Percentiles rank a stretch among this genome's conserved stretches.
Conservation (phyloP, 2,113 vertebrate species). For the Solea senegalensis region DNA sequence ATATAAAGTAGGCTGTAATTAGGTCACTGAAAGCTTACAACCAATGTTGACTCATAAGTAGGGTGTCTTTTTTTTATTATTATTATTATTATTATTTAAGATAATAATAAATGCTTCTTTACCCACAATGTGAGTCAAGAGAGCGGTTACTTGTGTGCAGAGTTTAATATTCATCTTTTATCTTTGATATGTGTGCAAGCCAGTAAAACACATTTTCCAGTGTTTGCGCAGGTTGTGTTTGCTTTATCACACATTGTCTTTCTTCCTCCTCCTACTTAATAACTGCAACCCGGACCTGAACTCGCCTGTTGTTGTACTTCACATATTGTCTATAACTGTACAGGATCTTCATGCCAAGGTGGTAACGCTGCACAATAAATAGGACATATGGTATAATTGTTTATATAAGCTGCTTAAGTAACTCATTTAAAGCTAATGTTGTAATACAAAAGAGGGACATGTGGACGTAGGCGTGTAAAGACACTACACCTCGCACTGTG, state of each 20-base stretch:
- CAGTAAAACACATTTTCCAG: not conserved
- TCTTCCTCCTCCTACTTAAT: not conserved
- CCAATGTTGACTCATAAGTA: too few relatives aligned
- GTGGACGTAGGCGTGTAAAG: not conserved
- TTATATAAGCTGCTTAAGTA: too few relatives aligned
- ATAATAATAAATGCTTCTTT: too few relatives aligned
- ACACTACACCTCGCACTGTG: not conserved
- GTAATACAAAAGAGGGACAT: not conserved
- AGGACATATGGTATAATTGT: too few relatives aligned
- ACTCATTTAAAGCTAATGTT: too few relatives aligned
- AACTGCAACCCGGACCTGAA: not conserved
- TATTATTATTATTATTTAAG: too few relatives aligned
- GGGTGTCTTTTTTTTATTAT: too few relatives aligned
- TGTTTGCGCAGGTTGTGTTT: constrained; percentile 34
- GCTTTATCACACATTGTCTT: not conserved
- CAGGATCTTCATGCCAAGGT: not conserved
- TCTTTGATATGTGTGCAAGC: not conserved
- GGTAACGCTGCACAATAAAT: not conserved
- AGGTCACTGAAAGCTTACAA: too few relatives aligned
- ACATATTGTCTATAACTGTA: constrained; percentile 7
- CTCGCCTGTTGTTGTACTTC: constrained; percentile 27
- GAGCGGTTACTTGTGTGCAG: not conserved
- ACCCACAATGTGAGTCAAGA: too few relatives aligned
- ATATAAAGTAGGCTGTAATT: too few relatives aligned
- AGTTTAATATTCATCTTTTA: not conserved